Base-by-base conservation (phyloP, 2,113 vertebrate species). In the Willisornis vidua region DNA sequence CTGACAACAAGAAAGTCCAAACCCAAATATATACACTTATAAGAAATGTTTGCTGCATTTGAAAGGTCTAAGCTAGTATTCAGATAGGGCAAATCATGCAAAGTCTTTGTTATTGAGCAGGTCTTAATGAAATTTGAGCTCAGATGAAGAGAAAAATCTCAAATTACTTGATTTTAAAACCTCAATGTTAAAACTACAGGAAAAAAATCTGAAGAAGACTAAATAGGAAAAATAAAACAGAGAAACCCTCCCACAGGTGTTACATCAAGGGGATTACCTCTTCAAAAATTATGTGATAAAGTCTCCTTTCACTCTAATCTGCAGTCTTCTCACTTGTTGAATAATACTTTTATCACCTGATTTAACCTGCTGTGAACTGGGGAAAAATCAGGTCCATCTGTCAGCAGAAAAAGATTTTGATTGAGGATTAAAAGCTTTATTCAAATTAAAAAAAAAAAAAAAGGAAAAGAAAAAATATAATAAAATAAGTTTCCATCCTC, bases 21-120 rank as follows among this genome's bases (percentile, higher is more conserved):
- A 97, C 61, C 49, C 79, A 96, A 93, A 93, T 93, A 85, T 68
- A 93, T 43, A 92, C 6, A 14, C 14, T 37, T 92, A 68, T 93
- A 94, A 97, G 87, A 85, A 95, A 12, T 75, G 65, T 61, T 93
- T 95, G 81, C 70, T 95, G 73, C 95, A 96, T 93, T 96, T 71
- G 80, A 45, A 90, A 97, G 95, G 81, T 93, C 82, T 93, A 92
- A 97, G 81, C 67, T 84, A 85, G 28, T 72, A 88, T 78, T 90
- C 86, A 63, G 67, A 78, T 70, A 92, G 43, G 78, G 8, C 51
- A 72, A 79, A 68, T 76, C 31, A 82, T 62, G 12, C 16, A 62
- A 74, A 92, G 7, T 61, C 41, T 66, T 79, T 52, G 37, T 66
- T 61, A 76, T 33, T 49, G 25, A 76, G 37, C 17, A 91, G 26